These are phyloP conservation scores for Umimayanthus chanpuru DNA, from an alignment of 92 coral and sea anemone species.

Conservation along the genomic window DNA sequence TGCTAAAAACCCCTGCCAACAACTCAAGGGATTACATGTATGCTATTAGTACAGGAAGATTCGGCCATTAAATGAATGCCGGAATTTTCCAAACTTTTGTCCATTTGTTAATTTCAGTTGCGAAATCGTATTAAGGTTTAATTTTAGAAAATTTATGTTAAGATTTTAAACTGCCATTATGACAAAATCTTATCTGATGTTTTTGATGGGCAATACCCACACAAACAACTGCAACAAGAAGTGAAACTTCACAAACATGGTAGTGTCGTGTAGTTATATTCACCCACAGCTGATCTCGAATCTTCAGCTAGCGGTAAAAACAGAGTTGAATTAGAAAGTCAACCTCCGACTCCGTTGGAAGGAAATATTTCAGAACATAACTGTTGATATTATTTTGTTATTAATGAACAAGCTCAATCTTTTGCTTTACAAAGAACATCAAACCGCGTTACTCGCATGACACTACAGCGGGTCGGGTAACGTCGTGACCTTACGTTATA, in stretches of 20 bases:
- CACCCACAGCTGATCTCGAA: neutral
- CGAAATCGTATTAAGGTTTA: neutral
- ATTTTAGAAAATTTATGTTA: neutral
- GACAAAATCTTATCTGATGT: no score
- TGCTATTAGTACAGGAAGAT: neutral
- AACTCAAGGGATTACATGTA: neutral
- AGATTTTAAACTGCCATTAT: no score
- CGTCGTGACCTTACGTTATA: no score
- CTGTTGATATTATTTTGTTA: neutral
- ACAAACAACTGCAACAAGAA: no score
- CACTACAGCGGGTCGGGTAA: no score
- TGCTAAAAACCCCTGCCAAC: neutral
- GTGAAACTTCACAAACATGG: no score
- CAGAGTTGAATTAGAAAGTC: neutral
- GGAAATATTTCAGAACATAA: no score
- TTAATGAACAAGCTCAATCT: neutral
- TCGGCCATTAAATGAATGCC: neutral
- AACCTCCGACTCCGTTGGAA: neutral
- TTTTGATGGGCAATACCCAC: no score
- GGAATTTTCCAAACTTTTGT: neutral
- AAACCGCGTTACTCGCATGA: no score
- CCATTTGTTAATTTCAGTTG: neutral
- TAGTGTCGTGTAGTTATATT: no score
- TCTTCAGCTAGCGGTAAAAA: neutral
- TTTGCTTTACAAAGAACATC: neutral